Percentiles rank a stretch among this genome's conserved stretches.
Conservation (phyloP, 2,888 invertebrate species). For the Galerucella calmariensis region DNA sequence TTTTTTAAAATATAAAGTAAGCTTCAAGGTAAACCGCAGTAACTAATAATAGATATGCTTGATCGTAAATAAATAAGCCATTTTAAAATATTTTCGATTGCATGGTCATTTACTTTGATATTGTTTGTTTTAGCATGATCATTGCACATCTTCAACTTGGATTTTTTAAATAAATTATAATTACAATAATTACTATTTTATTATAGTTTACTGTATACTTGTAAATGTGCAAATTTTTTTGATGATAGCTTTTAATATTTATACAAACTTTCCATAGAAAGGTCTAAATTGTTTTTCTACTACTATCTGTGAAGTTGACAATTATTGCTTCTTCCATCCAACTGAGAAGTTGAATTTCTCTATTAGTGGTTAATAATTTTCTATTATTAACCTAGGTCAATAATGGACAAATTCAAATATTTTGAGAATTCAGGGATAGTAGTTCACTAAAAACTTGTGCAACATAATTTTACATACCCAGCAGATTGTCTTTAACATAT, state of each 20-base stretch:
- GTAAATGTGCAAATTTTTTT: constrained; percentile 8
- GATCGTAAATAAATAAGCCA: constrained; percentile 6
- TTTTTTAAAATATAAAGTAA: constrained; percentile 5
- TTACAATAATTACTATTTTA: constrained; percentile 9
- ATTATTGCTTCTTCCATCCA: too few species aligned
- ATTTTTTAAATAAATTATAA: constrained; percentile 11
- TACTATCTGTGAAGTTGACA: too few species aligned
- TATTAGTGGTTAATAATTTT: too few species aligned
- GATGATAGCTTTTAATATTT: background rate
- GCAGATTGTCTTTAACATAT: too few species aligned
- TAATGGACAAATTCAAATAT: too few species aligned
- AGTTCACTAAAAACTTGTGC: too few species aligned
- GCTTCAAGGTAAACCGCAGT: constrained; percentile 3
- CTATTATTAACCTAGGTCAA: too few species aligned
- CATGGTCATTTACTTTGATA: constrained; percentile 8
- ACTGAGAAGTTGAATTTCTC: too few species aligned
- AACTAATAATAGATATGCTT: constrained; percentile 14
- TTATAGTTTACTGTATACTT: background rate
- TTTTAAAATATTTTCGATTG: background rate
- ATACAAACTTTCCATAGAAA: background rate
- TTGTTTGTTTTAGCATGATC: constrained; percentile 19
- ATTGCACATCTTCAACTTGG: constrained; percentile 31
- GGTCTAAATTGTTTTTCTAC: background rate
- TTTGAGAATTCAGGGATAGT: too few species aligned
- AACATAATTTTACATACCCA: too few species aligned